These are phyloP conservation scores for Montipora capricornis DNA, from an alignment of 64 coral and sea anemone species.

Conservation along the genomic window DNA sequence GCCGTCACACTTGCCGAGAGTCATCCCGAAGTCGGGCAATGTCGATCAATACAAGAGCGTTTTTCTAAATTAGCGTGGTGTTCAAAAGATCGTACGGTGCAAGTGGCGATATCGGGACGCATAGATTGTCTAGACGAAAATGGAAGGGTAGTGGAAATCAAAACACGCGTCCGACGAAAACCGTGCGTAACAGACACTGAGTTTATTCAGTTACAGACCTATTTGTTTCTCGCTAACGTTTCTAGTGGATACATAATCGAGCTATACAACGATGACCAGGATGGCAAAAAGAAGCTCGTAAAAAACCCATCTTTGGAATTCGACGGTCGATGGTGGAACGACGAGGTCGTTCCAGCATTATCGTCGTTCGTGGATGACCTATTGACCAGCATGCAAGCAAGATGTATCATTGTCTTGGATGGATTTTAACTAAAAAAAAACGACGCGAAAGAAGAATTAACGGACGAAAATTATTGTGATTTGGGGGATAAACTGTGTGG, in stretches of 20 bases:
- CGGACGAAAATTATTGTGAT: background rate
- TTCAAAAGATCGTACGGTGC: background rate
- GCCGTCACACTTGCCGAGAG: background rate
- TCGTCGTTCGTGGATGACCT: background rate
- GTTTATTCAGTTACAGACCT: background rate
- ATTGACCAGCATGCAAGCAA: background rate
- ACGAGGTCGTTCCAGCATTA: background rate
- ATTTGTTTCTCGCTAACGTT: background rate
- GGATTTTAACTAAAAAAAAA: background rate
- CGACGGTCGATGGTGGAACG: background rate
- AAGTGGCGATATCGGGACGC: background rate
- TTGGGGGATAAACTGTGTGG: too few relatives aligned
- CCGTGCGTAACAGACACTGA: background rate
- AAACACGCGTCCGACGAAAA: background rate
- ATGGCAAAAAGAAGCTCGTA: background rate
- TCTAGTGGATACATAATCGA: background rate
- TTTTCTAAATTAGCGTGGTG: background rate
- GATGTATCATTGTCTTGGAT: background rate
- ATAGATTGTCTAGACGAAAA: background rate
- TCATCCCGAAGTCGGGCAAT: background rate
- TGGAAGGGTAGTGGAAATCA: background rate
- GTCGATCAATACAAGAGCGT: background rate
- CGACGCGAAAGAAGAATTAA: too few relatives aligned
- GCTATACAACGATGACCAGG: background rate
- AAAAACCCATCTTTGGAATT: background rate